These are phyloP conservation scores for Dorcus parallelipipedus DNA, from an alignment of 2,888 invertebrate species.

Conservation along the genomic window DNA sequence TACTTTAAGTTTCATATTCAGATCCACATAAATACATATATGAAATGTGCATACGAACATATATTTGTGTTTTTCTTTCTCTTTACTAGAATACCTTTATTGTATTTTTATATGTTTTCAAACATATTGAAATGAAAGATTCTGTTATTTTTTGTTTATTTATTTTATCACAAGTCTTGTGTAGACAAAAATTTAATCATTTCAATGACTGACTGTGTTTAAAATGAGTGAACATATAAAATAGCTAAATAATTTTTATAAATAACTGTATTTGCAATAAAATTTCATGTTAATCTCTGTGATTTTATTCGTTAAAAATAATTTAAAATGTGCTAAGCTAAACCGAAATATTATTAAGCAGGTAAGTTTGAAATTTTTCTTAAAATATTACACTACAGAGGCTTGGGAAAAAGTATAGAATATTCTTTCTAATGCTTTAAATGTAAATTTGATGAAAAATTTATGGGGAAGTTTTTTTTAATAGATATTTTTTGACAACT, in stretches of 20 bases:
- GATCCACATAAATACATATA: too few relatives aligned
- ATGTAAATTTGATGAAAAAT: too few relatives aligned
- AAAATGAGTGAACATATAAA: conserved; percentile 26
- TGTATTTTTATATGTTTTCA: conserved; percentile 10
- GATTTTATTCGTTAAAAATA: too few relatives aligned
- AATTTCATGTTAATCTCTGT: conserved; percentile 23
- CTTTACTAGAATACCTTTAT: conserved; percentile 6
- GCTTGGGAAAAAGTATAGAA: too few relatives aligned
- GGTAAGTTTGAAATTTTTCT: too few relatives aligned
- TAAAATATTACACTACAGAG: too few relatives aligned
- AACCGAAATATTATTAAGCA: too few relatives aligned
- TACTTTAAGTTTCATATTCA: neutral
- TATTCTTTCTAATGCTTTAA: too few relatives aligned
- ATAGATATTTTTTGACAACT: too few relatives aligned
- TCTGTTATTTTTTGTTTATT: conserved; percentile 12
- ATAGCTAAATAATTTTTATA: conserved; percentile 34
- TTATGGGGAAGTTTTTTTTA: too few relatives aligned
- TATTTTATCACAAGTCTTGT: conserved; percentile 16
- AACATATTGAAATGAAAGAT: neutral
- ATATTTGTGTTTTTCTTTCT: conserved; percentile 3
- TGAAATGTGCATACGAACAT: neutral
- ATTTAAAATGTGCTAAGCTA: too few relatives aligned
- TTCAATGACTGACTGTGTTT: conserved; percentile 29
- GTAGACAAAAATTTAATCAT: conserved; percentile 19
- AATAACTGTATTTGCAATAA: conserved; percentile 34